Base-by-base conservation (phyloP, 2,888 invertebrate species). In the Drosophila helvetica region DNA sequence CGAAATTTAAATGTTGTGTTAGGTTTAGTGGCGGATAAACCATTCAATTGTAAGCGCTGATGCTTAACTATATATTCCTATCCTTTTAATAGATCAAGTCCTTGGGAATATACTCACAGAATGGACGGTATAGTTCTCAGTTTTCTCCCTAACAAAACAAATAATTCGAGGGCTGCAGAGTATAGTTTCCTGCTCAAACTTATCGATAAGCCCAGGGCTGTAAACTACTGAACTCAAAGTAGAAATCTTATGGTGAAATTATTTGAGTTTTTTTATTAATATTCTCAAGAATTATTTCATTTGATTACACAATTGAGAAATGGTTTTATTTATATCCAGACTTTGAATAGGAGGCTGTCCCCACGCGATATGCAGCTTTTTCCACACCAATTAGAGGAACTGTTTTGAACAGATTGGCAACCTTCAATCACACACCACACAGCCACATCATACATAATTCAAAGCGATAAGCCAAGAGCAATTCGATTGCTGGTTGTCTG, bases 381-480 rank as follows among this genome's bases (percentile, higher is more conserved):
- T 38, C 38, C 15, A 15, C 15, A 38, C 6, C 33, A 58, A 73
- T 69, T 74, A 47, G 33, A 19, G 48, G 5, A 42, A 54, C 51
- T 19, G 30, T 48, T 46, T 43, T 43, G 10, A 45, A 17, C 33
- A 33, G 52, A 51, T 33, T 52, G 42, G 33, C n/a, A 75, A 74
- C 77, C 83, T 86, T 83, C 76, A 68, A 52, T 60, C 46, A 33
- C 33, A 33, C 3, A 33, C 12, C 33, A 19, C n/a, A 25, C 2
- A 47, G 47, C 53, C 25, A 67, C 51, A 56, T 72, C 78, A 85
- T 84, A 59, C 69, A 85, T 82, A 77, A 85, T 87, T 85, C 80
- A 85, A 68, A 60, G 27, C 48, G 30, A 67, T 58, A 59, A 33
- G 3, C 64, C 42, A 47, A 66, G 38, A 59, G 51, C 63, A 61